Evolutionary conservation across 1,140 invertebrate genomes (phyloP).

Genomic region (Wasmannia auropunctata): DNA sequence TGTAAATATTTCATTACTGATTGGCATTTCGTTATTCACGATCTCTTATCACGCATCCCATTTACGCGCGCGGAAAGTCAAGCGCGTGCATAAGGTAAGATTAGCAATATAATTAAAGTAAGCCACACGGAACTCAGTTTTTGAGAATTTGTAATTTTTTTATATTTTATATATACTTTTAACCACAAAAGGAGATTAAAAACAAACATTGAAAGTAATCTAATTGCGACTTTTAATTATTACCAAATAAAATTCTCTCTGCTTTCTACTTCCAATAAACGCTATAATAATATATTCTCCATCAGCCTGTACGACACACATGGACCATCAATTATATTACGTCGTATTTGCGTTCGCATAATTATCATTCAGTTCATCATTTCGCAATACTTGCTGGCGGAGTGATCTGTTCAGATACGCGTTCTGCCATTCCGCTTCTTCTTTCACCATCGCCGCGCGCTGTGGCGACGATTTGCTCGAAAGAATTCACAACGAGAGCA

Average conservation of each 20-base stretch:
- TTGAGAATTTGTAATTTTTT: neutral
- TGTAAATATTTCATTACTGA: neutral
- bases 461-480: neutral
- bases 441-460: neutral
- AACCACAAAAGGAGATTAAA: too few relatives aligned
- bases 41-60: neutral
- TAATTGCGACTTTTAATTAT: neutral
- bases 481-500: constrained; percentile 15
- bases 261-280: neutral
- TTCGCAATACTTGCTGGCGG: neutral
- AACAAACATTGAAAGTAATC: neutral
- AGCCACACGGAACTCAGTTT: neutral
- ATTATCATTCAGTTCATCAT: constrained; percentile 11
- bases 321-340: neutral
- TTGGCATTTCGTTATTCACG: neutral
- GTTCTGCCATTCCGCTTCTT: neutral
- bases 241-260: neutral
- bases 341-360: neutral
- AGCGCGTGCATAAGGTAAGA: neutral
- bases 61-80: neutral
- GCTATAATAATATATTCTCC: too few relatives aligned
- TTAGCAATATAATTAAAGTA: neutral
- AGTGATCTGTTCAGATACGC: neutral
- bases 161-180: neutral
- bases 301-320: neutral